phyloP scores from a whole-genome alignment of 1,140 invertebrate genomes.

The Orchesella cincta region DNA sequence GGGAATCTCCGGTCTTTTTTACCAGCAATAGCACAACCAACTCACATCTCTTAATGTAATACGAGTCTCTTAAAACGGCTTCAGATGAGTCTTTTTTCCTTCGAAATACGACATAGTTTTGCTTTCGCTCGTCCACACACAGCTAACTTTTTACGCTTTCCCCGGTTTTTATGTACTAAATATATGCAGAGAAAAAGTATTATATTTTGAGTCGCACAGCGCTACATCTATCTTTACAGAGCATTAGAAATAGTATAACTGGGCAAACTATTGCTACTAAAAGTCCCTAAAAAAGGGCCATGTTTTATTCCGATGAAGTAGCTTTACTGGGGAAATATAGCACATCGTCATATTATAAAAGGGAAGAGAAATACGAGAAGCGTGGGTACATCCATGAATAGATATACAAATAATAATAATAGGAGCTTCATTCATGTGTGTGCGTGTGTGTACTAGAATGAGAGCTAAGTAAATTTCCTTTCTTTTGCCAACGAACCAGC shows the following conservation, averaged over 20 bases:
- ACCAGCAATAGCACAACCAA: background rate
- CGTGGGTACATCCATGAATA: background rate
- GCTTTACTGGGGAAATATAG: too few species aligned
- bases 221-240: too few species aligned
- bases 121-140: background rate
- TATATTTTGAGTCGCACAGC: too few species aligned
- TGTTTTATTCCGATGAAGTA: too few species aligned
- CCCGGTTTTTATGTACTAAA: background rate
- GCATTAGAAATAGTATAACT: too few species aligned
- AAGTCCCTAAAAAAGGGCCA: too few species aligned
- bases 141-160: too few species aligned
- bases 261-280: too few species aligned
- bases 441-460: background rate
- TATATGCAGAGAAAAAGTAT: background rate
- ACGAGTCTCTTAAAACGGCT: conserved; percentile 20
- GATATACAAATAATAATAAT: background rate
- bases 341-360: background rate
- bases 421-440: background rate
- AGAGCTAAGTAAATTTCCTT: conserved; percentile 15
- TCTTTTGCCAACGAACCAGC: background rate
- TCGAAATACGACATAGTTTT: conserved; percentile 14
- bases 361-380: background rate
- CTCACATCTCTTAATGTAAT: conserved; percentile 1
- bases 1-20: background rate
- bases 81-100: conserved; percentile 1